These are phyloP conservation scores for Apus apus DNA, from an alignment of 2,113 vertebrate species.

Conservation along the genomic window DNA sequence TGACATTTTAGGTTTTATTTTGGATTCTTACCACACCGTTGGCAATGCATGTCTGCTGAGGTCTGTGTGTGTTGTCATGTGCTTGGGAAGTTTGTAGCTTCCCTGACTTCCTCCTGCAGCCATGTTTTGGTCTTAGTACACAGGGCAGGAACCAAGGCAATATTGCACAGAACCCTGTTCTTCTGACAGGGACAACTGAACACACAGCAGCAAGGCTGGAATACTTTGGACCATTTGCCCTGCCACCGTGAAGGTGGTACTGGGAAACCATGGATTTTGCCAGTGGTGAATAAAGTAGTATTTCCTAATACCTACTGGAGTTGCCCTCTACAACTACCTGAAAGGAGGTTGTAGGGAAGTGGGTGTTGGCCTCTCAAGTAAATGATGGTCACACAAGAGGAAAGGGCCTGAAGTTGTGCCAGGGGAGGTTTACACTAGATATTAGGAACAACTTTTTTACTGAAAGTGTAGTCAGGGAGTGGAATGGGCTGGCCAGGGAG, in stretches of 20 bases:
- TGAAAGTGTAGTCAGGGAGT: too few relatives aligned
- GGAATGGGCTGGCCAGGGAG: too few relatives aligned
- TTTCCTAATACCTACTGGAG: not conserved
- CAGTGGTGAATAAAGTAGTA: not conserved
- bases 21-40: not conserved
- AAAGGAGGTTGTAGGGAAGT: too few relatives aligned
- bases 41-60: accelerated
- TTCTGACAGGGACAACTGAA: not conserved
- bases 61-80: not conserved
- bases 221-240: not conserved
- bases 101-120: not conserved
- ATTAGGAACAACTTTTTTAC: too few relatives aligned
- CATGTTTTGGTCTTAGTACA: accelerated
- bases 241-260: not conserved
- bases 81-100: not conserved
- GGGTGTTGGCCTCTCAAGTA: too few relatives aligned
- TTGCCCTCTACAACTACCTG: too few relatives aligned
- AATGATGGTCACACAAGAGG: too few relatives aligned
- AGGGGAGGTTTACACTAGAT: too few relatives aligned
- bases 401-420: too few relatives aligned
- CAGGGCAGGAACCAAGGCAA: not conserved
- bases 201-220: accelerated
- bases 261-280: not conserved
- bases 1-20: not conserved
- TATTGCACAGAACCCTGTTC: accelerated